These are phyloP conservation scores for Adelognathus sp. DNA, from an alignment of 2,888 invertebrate genomes.

Conservation along the genomic window DNA sequence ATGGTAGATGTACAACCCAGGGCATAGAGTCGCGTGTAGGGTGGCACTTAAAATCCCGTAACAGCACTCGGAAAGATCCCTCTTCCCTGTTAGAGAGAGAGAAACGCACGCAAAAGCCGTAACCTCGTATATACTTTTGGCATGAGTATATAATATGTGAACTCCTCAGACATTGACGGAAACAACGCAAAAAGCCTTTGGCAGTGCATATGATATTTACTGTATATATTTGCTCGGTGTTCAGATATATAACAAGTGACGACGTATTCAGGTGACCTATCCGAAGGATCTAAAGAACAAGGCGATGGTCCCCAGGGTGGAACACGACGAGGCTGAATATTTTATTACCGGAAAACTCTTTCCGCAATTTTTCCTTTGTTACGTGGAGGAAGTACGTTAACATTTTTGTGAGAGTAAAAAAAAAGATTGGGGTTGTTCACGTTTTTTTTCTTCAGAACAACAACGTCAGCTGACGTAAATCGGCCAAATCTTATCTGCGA, in stretches of 20 bases:
- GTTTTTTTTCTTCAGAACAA: no score
- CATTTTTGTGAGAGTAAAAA: not conserved
- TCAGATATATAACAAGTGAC: not conserved
- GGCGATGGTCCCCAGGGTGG: not conserved
- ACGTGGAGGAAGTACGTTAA: not conserved
- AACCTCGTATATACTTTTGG: not conserved
- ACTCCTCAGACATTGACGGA: not conserved
- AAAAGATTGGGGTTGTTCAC: not conserved
- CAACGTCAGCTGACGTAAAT: no score
- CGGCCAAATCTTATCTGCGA: no score
- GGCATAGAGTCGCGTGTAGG: slow-evolving; percentile 7
- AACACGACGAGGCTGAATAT: not conserved
- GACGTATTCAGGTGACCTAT: not conserved
- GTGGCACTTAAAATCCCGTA: slow-evolving; percentile 55
- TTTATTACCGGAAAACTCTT: not conserved
- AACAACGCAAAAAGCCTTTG: slow-evolving; percentile 41
- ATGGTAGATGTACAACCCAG: not conserved
- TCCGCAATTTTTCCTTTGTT: not conserved
- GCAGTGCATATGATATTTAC: not conserved
- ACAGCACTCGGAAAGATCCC: slow-evolving; percentile 47
- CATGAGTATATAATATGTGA: not conserved
- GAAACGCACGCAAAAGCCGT: not conserved
- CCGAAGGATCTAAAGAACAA: not conserved
- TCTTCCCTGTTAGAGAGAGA: slow-evolving; percentile 5
- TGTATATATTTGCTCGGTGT: not conserved